Conservation (phyloP, 2,888 invertebrate genomes). For the Eurytoma adleriae region DNA sequence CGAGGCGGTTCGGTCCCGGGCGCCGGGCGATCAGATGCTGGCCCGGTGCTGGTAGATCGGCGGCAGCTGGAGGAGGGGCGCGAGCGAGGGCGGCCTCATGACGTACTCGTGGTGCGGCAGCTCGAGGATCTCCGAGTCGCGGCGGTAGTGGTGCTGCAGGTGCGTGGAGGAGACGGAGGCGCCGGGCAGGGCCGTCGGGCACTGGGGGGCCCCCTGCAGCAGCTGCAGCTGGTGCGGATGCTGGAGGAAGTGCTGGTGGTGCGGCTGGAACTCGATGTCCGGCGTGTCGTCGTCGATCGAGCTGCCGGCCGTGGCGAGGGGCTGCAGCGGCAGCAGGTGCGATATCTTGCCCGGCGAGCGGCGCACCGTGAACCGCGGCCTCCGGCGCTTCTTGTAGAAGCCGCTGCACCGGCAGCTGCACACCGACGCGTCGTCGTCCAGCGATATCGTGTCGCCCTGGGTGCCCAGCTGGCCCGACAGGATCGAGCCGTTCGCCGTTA, state of each 20-base stretch:
- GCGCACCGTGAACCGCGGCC: constrained; percentile 77
- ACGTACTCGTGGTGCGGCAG: constrained; percentile 47
- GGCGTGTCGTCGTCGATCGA: constrained; percentile 51
- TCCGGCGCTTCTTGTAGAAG: constrained; percentile 73
- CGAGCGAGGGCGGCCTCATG: constrained; percentile 66
- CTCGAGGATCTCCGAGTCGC: constrained; percentile 26
- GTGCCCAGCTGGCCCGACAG: constrained; percentile 82
- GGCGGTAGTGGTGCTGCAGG: not conserved
- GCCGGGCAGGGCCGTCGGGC: too few relatives aligned
- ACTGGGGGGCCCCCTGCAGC: not conserved
- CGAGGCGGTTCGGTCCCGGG: not conserved
- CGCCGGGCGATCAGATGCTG: constrained; percentile 68
- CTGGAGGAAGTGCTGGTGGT: constrained; percentile 15
- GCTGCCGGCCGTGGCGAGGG: constrained; percentile 64
- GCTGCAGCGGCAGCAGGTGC: constrained; percentile 77
- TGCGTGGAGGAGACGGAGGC: too few relatives aligned
- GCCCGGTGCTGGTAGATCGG: constrained; percentile 74
- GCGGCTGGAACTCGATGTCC: constrained; percentile 27
- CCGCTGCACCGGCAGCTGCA: constrained; percentile 77
- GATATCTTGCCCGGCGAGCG: constrained; percentile 78
- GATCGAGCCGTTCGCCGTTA: constrained; percentile 94
- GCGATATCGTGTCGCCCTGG: constrained; percentile 75
- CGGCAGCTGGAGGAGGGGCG: constrained; percentile 71
- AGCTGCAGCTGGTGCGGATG: constrained; percentile 4
- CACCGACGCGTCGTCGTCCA: constrained; percentile 75